Evolutionary conservation across 2,888 invertebrate species (phyloP).

Genomic region (Hyalella azteca): DNA sequence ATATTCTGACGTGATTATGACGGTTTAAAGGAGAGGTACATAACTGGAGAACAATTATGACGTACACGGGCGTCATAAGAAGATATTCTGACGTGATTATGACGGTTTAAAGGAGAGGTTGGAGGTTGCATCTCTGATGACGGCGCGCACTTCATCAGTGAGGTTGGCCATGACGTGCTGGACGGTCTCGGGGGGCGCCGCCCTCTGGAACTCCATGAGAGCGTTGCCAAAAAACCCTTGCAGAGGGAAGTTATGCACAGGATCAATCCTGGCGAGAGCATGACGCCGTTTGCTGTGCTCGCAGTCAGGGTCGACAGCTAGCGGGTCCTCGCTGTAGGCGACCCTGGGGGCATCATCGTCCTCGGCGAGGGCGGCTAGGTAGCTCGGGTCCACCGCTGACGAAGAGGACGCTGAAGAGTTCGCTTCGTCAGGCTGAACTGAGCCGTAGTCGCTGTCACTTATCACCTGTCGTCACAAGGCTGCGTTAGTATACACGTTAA

Average conservation of each 20-base stretch:
- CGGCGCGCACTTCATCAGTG: constrained; percentile 71
- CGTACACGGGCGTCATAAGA: too few species aligned
- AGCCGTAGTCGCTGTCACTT: constrained; percentile 48
- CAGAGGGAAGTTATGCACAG: constrained; percentile 79
- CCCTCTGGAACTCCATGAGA: constrained; percentile 58
- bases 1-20: too few species aligned
- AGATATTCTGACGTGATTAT: too few species aligned
- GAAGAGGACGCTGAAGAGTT: background rate
- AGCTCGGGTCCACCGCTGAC: background rate
- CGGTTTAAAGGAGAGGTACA: too few species aligned
- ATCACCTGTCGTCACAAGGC: constrained; percentile 42
- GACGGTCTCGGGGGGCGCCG: constrained; percentile 40
- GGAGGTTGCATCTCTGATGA: constrained; percentile 45
- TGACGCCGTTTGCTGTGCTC: constrained; percentile 67
- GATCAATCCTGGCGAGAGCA: constrained; percentile 75
- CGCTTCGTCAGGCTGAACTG: constrained; percentile 17
- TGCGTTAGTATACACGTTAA: background rate
- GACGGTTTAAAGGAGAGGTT: too few species aligned
- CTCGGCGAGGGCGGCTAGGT: constrained; percentile 10
- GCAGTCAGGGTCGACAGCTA: constrained; percentile 45
- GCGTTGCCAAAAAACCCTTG: constrained; percentile 63
- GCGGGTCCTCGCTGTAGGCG: constrained; percentile 9
- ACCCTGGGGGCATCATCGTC: constrained; percentile 10
- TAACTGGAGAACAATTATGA: too few species aligned
- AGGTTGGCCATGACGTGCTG: constrained; percentile 47